Conservation (phyloP, 2,113 vertebrate species). For the Gorilla gorilla region DNA sequence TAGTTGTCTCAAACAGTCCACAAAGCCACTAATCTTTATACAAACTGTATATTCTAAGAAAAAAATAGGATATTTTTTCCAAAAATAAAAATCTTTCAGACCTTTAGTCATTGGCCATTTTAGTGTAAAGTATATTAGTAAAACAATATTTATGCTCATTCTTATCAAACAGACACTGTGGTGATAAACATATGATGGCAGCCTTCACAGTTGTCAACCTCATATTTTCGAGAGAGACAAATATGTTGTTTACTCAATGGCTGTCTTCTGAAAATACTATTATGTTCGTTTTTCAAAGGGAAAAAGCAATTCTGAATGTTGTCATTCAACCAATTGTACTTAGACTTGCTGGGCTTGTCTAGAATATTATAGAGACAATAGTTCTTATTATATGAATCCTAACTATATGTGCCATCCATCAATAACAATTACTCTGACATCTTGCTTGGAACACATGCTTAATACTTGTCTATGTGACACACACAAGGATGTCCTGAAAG, state of each 20-base stretch:
- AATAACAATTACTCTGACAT: conserved; percentile 48
- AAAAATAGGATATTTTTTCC: not conserved
- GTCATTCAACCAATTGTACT: conserved; percentile 29
- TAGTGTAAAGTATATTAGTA: not conserved
- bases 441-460: not conserved
- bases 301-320: conserved; percentile 56
- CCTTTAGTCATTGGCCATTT: not conserved
- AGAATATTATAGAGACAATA: conserved; percentile 24
- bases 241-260: not conserved
- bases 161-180: not conserved
- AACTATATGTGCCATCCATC: not conserved
- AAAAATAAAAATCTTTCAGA: not conserved
- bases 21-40: not conserved
- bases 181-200: not conserved
- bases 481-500: not conserved
- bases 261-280: conserved; percentile 57
- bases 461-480: not conserved
- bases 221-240: conserved; percentile 42
- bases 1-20: not conserved
- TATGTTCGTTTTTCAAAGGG: not conserved
- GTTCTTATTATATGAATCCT: not conserved
- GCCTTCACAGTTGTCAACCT: not conserved
- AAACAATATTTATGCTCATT: not conserved
- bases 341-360: not conserved
- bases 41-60: not conserved